phyloP scores from a whole-genome alignment of 2,113 vertebrate genomes.

The Pardalotus punctatus region DNA sequence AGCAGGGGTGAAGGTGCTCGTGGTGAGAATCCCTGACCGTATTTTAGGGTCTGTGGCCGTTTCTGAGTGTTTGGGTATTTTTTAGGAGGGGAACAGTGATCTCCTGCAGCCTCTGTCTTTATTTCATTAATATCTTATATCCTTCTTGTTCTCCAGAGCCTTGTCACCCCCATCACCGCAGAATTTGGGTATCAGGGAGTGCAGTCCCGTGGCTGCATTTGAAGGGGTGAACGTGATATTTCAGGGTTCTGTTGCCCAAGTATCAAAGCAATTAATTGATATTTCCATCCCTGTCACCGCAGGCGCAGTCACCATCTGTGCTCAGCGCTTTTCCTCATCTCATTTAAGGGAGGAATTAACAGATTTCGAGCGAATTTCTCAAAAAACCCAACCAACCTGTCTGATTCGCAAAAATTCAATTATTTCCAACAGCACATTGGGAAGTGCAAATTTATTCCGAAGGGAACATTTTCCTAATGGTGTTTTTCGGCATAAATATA shows the following conservation, averaged over 20 bases:
- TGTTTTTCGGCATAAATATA: background rate
- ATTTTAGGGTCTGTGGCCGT: background rate
- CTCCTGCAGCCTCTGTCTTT: background rate
- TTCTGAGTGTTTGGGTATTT: background rate
- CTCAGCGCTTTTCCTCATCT: background rate
- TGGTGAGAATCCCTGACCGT: background rate
- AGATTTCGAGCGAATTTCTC: background rate
- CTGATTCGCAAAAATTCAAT: background rate
- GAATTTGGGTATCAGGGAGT: accelerated
- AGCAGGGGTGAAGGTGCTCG: background rate
- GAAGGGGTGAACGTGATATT: background rate
- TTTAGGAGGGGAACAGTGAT: background rate
- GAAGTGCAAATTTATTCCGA: background rate
- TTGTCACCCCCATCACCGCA: accelerated
- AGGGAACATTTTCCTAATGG: background rate
- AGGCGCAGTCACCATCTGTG: background rate
- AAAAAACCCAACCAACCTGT: background rate
- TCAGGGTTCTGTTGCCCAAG: background rate
- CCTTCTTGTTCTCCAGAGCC: background rate
- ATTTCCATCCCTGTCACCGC: background rate
- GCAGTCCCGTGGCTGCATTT: background rate
- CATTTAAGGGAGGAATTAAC: background rate
- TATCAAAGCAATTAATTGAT: background rate
- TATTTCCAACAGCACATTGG: background rate
- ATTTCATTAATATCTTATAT: accelerated